Conservation (phyloP, 2,113 vertebrate species). For the Ictalurus furcatus region DNA sequence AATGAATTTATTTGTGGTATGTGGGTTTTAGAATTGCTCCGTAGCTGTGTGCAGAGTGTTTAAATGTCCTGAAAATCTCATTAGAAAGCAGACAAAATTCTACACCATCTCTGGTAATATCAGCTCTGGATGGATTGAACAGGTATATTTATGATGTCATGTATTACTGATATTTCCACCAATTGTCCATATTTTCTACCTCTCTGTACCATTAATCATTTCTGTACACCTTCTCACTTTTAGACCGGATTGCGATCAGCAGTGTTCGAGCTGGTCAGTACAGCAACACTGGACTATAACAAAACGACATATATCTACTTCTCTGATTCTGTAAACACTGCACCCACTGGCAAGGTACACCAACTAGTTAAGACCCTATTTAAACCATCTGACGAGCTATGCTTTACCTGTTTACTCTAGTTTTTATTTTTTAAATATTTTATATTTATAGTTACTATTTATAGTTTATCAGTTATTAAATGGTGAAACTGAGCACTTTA, state of each 20-base stretch:
- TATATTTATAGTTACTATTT: neutral
- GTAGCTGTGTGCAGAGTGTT: constrained; percentile 70
- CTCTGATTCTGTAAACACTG: constrained; percentile 56
- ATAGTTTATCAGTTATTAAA: neutral
- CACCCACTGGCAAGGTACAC: constrained; percentile 68
- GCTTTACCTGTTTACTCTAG: neutral
- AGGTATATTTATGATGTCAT: constrained; percentile 64
- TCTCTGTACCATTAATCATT: neutral
- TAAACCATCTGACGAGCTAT: neutral
- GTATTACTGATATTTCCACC: neutral
- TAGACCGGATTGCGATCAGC: constrained; percentile 62
- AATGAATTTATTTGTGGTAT: neutral
- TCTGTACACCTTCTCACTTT: constrained; percentile 11
- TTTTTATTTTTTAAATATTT: neutral
- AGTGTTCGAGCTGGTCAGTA: constrained; percentile 63
- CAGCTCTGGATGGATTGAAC: constrained; percentile 74
- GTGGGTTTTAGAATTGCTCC: constrained; percentile 71
- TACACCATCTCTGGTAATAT: constrained; percentile 74
- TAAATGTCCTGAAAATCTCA: constrained; percentile 63
- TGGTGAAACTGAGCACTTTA: neutral
- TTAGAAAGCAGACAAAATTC: constrained; percentile 26
- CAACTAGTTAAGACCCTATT: neutral
- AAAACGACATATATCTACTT: constrained; percentile 68
- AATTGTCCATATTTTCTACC: neutral
- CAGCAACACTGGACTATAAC: constrained; percentile 71